phyloP scores from a whole-genome alignment of 2,113 vertebrate genomes.

The Mesitornis unicolor region DNA sequence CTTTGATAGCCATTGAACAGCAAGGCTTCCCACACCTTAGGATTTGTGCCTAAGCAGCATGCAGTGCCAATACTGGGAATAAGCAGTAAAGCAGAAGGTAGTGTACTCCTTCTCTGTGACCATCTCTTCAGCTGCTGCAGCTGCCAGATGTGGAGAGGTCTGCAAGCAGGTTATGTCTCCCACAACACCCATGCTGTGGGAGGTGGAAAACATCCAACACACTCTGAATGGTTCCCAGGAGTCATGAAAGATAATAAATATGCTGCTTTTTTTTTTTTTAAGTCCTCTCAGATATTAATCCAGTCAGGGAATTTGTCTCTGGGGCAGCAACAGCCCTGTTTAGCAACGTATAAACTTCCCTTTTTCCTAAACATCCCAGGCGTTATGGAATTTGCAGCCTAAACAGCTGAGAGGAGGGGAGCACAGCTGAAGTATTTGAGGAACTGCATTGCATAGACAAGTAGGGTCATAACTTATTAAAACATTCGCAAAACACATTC shows the following conservation, averaged over 20 bases:
- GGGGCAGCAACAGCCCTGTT: slow-evolving; percentile 5
- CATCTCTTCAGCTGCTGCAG: background rate
- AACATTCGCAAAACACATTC: slow-evolving; percentile 58
- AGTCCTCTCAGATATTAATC: background rate
- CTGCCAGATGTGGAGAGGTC: background rate
- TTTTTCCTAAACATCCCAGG: slow-evolving; percentile 42
- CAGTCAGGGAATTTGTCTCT: background rate
- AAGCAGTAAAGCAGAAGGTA: background rate
- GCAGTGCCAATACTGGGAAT: background rate
- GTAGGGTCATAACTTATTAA: slow-evolving; percentile 58
- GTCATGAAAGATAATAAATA: background rate
- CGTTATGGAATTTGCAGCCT: slow-evolving; percentile 14
- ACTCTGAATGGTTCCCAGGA: background rate
- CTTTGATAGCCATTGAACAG: background rate
- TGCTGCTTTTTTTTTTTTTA: background rate
- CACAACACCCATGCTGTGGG: rapidly evolving
- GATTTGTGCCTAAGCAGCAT: background rate
- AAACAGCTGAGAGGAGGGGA: slow-evolving; percentile 30
- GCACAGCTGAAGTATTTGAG: slow-evolving; percentile 10
- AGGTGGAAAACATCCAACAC: background rate
- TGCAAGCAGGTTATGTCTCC: background rate
- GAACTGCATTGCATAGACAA: slow-evolving; percentile 53
- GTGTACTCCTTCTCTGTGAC: background rate
- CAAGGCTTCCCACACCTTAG: background rate
- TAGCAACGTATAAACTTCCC: slow-evolving; percentile 51